phyloP scores from a whole-genome alignment of 2,888 invertebrate species.

The Hecatera dysodea region DNA sequence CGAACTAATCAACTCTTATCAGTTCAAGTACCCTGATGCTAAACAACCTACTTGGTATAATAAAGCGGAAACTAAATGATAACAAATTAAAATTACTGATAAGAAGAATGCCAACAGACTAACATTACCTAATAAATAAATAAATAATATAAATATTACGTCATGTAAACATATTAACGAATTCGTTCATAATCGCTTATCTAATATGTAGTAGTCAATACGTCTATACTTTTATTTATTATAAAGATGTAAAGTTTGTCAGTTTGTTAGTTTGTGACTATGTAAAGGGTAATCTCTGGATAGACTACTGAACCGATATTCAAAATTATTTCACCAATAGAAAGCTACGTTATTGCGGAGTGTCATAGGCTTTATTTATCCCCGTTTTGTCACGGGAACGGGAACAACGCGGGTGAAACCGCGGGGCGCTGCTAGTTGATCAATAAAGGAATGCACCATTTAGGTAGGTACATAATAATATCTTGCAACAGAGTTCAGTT shows the following conservation, averaged over 20 bases:
- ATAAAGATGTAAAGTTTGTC: no score
- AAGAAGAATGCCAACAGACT: slow-evolving; percentile 16
- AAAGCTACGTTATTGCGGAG: no score
- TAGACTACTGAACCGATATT: no score
- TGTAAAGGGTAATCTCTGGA: no score
- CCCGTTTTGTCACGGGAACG: no score
- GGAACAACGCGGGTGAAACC: no score
- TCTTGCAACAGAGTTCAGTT: not conserved
- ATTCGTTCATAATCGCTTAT: slow-evolving; percentile 2
- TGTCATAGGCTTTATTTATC: no score
- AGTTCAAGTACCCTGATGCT: slow-evolving; percentile 16
- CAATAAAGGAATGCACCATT: not conserved
- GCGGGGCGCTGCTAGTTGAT: no score
- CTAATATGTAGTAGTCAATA: not conserved
- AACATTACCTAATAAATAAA: slow-evolving; percentile 5
- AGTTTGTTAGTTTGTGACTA: no score
- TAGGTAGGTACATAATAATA: not conserved
- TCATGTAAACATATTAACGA: slow-evolving; percentile 16
- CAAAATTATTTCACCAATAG: no score
- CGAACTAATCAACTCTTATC: slow-evolving; percentile 16
- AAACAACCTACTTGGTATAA: not conserved
- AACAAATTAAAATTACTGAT: slow-evolving; percentile 13
- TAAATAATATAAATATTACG: not conserved
- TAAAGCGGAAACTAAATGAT: slow-evolving; percentile 3
- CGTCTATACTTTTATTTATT: no score